A percentile compares a stretch with the other conserved stretches of the same genome.
Conservation (phyloP, 1,140 invertebrate genomes). For the Chymomyza costata region DNA sequence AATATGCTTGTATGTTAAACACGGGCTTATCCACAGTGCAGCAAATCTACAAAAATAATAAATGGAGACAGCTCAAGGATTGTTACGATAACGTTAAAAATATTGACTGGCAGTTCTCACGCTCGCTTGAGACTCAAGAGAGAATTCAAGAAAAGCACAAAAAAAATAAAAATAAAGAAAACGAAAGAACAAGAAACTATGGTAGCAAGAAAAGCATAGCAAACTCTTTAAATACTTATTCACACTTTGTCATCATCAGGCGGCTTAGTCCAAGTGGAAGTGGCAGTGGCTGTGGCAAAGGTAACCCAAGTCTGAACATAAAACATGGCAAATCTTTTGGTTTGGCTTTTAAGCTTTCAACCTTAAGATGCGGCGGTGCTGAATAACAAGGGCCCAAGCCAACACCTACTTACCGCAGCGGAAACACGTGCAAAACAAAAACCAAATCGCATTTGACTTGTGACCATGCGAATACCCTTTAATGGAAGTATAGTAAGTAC, state of each 20-base stretch:
- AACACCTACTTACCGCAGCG: no score
- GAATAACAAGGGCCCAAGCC: no score
- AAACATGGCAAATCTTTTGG: neutral
- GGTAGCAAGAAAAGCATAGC: conserved; percentile 1
- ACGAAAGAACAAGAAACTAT: conserved; percentile 15
- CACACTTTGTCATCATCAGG: conserved; percentile 68
- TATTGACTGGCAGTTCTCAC: conserved; percentile 72
- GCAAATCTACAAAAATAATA: conserved; percentile 31
- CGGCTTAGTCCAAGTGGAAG: conserved; percentile 41
- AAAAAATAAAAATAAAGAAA: neutral
- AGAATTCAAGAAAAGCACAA: conserved; percentile 4
- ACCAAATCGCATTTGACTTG: conserved; percentile 63
- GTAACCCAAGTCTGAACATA: no score
- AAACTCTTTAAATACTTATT: conserved; percentile 61
- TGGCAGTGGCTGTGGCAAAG: conserved; percentile 8
- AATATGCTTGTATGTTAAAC: no score
- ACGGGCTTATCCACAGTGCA: neutral
- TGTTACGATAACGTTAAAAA: conserved; percentile 64
- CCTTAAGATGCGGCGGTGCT: no score
- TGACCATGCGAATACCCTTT: no score
- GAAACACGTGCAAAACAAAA: conserved; percentile 19
- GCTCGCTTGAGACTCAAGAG: conserved; percentile 19
- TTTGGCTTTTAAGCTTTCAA: neutral
- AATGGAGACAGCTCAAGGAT: conserved; percentile 62
- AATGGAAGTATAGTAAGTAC: no score